Evolutionary conservation across 2,113 vertebrate species (phyloP), one percentile per base, ranked within the genome.

Genomic region (Cricetomys ansorgei): DNA sequence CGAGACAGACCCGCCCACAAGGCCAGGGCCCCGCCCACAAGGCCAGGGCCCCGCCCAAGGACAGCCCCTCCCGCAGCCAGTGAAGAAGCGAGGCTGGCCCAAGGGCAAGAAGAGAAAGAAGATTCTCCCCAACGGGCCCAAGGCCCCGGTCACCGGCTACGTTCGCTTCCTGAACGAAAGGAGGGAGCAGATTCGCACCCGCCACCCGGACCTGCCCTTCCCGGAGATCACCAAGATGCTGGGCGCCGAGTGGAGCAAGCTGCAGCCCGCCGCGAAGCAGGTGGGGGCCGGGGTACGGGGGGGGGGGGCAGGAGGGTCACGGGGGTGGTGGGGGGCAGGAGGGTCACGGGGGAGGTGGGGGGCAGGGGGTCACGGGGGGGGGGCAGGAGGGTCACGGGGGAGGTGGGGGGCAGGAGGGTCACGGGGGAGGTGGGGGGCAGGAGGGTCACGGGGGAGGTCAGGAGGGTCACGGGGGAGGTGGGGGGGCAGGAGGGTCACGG

Each of bases 61-160:
- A 53, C 34, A 16, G 64, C 9, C 6, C 67, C 45, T 88, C 0
- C 85, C 69, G 40, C 98, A 99, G 99, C 99, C 99, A 0, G 99
- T 99, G 94, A 99, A 99, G 98, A 99, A 99, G 97, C 98, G 99
- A 62, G 99, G 99, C 67, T 99, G 99, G 99, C 99, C 99, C 0
- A 99, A 99, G 95, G 99, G 99, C 70, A 99, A 99, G 98, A 99
- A 99, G 98, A 99, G 99, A 92, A 99, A 99, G 99, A 99, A 99
- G 98, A 99, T 99, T 50, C 98, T 99, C 16, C 99, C 99, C 4
- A 99, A 99, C 0, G 99, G 99, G 17, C 99, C 99, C n/a, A 99
- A 99, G 96, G 99, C 99, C 5, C 99, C 99, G 0, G 99, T 99
- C 67, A 99, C 99, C 0, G 99, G 99, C 83, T 99, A 99, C 0